Evolutionary conservation across 2,888 invertebrate genomes (phyloP).

Genomic region (Acanthosepion esculentum): DNA sequence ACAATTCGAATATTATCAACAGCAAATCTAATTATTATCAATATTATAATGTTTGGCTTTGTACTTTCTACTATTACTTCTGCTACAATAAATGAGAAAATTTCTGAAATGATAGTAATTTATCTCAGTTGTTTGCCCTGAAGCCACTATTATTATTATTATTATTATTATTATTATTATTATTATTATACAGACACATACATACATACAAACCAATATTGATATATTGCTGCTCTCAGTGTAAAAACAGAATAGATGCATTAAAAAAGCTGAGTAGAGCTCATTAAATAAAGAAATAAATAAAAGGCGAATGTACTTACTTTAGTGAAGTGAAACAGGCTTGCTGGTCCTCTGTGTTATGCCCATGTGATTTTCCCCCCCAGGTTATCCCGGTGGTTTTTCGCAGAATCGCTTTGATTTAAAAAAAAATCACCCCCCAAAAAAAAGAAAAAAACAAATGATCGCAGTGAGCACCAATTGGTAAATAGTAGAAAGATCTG

Average conservation of each 20-base stretch:
- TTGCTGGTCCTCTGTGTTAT: neutral
- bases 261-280: neutral
- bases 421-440: neutral
- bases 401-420: neutral
- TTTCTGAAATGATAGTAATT: neutral
- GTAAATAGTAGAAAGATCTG: neutral
- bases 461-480: neutral
- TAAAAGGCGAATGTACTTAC: neutral
- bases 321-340: neutral
- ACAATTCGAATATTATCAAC: too few species aligned
- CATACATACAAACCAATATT: neutral
- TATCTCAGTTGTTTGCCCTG: neutral
- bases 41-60: neutral
- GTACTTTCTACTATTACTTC: neutral
- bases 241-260: neutral
- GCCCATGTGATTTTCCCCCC: neutral
- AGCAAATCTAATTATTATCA: too few species aligned
- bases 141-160: neutral
- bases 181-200: neutral
- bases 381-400: neutral
- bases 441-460: neutral
- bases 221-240: neutral
- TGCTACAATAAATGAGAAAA: neutral
- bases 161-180: neutral
- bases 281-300: neutral